A percentile compares a stretch with the other conserved stretches of the same genome.
Evolutionary conservation across 2,888 invertebrate genomes (phyloP).

Genomic region (Ashinkailepas kermadecensis): DNA sequence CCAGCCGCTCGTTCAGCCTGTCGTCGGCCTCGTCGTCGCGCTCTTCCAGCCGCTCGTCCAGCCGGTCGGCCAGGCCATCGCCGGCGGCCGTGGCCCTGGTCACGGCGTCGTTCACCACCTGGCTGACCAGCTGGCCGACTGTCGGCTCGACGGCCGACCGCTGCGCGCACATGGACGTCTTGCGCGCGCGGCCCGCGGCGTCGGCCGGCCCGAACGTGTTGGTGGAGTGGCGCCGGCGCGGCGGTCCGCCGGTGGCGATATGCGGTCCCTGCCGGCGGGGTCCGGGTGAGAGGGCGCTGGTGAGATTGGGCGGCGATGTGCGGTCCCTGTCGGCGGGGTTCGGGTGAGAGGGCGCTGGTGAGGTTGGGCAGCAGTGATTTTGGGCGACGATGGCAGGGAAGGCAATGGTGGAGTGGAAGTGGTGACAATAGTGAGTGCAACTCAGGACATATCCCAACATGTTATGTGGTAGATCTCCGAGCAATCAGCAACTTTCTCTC

Average conservation of each 20-base stretch:
- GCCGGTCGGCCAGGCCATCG: not conserved
- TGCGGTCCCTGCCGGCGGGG: not conserved
- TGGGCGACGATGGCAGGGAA: not conserved
- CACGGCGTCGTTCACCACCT: not conserved
- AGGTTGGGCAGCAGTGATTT: not conserved
- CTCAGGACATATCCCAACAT: too few species aligned
- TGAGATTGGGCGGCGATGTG: not conserved
- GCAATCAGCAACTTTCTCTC: too few species aligned
- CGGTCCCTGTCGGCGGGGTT: not conserved
- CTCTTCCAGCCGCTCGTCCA: not conserved
- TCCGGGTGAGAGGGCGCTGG: not conserved
- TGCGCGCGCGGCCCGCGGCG: slow-evolving; percentile 3
- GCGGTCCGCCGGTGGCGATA: not conserved
- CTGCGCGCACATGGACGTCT: not conserved
- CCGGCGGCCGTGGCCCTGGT: not conserved
- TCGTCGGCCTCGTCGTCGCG: not conserved
- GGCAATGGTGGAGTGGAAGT: not conserved
- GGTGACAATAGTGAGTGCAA: too few species aligned
- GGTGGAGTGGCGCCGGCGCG: not conserved
- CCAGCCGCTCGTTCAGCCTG: not conserved
- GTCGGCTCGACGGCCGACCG: not conserved
- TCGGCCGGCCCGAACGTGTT: slow-evolving; percentile 18
- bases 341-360: not conserved
- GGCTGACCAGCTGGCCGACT: not conserved
- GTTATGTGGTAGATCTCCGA: too few species aligned